phyloP scores from a whole-genome alignment of 2,113 vertebrate genomes.

The Typhlomys cinereus region DNA sequence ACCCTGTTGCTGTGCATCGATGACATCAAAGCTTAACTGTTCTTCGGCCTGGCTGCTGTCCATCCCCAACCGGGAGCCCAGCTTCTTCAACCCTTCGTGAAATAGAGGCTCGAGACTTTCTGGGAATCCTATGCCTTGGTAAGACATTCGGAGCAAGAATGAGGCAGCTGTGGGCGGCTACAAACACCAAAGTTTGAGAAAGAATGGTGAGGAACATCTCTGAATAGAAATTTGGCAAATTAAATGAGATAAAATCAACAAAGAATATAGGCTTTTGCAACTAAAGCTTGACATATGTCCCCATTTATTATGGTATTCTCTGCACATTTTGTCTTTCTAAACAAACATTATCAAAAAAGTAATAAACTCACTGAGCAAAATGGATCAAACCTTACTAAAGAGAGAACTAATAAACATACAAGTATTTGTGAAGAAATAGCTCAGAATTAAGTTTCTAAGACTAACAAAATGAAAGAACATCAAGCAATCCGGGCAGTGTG shows the following conservation, averaged over 20 bases:
- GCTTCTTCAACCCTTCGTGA: too few species aligned
- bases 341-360: not conserved
- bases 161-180: too few species aligned
- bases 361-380: not conserved
- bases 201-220: not conserved
- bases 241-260: slow-evolving; percentile 1
- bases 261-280: not conserved
- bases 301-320: not conserved
- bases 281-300: not conserved
- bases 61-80: too few species aligned
- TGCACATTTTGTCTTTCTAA: not conserved
- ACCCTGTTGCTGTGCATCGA: too few species aligned
- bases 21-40: too few species aligned
- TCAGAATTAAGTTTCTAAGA: slow-evolving; percentile 19
- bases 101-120: too few species aligned
- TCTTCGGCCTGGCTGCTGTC: too few species aligned
- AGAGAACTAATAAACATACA: slow-evolving; percentile 32
- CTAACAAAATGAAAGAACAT: not conserved
- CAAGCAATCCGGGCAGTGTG: not conserved
- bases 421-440: slow-evolving; percentile 20
- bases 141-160: too few species aligned
- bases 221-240: not conserved
- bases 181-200: not conserved
- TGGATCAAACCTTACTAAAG: slow-evolving; percentile 7
- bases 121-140: too few species aligned